phyloP scores from a whole-genome alignment of 2,888 invertebrate genomes.

The Catonia carolina region DNA sequence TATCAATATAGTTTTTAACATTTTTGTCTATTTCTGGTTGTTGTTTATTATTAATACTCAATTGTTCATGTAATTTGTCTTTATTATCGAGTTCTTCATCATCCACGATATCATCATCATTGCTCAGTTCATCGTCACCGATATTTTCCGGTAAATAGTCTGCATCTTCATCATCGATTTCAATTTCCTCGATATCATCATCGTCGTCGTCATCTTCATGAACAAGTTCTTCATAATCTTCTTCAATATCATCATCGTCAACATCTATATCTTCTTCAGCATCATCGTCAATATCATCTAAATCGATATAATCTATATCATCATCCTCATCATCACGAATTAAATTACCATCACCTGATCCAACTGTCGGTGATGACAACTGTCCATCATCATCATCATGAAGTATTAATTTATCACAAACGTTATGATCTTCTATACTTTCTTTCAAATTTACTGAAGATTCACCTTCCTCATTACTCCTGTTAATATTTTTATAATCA shows the following conservation, averaged over 20 bases:
- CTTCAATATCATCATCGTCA: slow-evolving; percentile 12
- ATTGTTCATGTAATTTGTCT: neutral
- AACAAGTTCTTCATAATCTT: slow-evolving; percentile 7
- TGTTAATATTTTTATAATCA: too few species aligned
- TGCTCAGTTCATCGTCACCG: slow-evolving; percentile 1
- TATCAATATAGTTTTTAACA: too few species aligned
- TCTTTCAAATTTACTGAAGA: too few species aligned
- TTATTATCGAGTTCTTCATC: neutral
- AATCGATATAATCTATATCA: slow-evolving; percentile 9
- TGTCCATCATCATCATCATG: too few species aligned
- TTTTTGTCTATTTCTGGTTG: neutral
- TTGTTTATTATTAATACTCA: neutral
- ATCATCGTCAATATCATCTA: slow-evolving; percentile 13
- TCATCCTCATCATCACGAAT: slow-evolving; percentile 10
- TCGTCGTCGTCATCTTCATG: slow-evolving; percentile 13
- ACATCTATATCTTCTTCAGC: slow-evolving; percentile 1
- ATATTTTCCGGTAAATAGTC: slow-evolving; percentile 8
- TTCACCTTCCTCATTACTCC: too few species aligned
- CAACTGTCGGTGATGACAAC: neutral
- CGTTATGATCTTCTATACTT: too few species aligned
- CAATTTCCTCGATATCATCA: neutral
- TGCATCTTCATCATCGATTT: neutral
- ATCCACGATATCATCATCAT: neutral
- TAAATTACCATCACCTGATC: neutral
- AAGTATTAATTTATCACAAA: too few species aligned